Conservation (phyloP, 2,113 vertebrate species). For the Leiothrix lutea region DNA sequence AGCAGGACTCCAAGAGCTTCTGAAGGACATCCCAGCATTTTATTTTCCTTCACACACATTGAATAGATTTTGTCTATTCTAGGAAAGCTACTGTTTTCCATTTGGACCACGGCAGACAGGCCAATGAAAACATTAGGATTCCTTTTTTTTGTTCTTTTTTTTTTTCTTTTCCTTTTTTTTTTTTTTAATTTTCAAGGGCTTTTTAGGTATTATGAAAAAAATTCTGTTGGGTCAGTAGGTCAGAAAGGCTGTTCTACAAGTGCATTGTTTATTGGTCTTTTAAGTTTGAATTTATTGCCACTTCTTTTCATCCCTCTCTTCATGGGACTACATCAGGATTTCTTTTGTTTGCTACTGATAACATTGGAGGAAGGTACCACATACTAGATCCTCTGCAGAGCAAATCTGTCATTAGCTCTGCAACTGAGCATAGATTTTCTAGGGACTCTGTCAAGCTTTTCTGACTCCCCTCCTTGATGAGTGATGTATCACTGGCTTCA, state of each 20-base stretch:
- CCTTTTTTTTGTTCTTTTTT: too few relatives aligned
- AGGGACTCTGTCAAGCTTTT: conserved; percentile 20
- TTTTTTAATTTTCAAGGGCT: background rate
- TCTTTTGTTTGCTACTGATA: background rate
- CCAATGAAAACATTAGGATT: background rate
- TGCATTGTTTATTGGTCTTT: background rate
- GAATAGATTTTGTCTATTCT: background rate
- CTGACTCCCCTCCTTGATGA: conserved; percentile 18
- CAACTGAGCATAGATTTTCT: conserved; percentile 2
- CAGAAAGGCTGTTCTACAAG: background rate
- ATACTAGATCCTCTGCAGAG: background rate
- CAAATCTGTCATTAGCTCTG: background rate
- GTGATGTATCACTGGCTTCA: background rate
- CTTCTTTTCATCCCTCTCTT: background rate
- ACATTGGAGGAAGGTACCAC: background rate
- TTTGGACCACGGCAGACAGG: background rate
- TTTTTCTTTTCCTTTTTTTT: too few relatives aligned
- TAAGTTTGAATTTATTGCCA: background rate
- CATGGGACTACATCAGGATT: background rate
- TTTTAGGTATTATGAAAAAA: background rate
- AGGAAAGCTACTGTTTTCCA: background rate
- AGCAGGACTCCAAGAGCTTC: background rate
- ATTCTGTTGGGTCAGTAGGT: background rate
- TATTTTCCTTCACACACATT: background rate
- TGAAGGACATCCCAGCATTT: background rate